Base-by-base conservation (phyloP, 2,113 vertebrate genomes). In the Oncorhynchus tshawytscha region DNA sequence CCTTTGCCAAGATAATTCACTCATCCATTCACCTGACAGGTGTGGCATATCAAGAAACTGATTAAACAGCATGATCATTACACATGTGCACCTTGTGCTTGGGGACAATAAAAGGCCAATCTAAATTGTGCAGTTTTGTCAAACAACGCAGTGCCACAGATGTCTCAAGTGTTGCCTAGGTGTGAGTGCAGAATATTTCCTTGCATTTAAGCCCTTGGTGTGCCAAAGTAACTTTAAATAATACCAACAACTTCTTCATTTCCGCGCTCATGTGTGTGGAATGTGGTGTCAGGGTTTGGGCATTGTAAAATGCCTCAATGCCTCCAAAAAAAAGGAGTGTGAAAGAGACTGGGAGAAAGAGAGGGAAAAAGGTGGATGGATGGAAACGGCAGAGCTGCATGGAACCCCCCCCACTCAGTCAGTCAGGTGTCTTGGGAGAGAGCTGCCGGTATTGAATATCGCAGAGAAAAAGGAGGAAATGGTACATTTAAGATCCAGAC, bases 401-500 rank as follows among this genome's bases (percentile, higher is more conserved):
- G 92, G 92, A 94, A 92, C 92, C 84, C 92, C 85, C 82, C 84
- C 82, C 82, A 5, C 82, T 67, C 39, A 45, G 34, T 39, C 34
- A 8, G 34, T 39, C 80, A 76, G 76, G 74, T 72, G 79, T 78
- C 78, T 51, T 25, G 48, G 74, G 76, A 88, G 78, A 85, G 79
- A 79, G 78, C 29, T 75, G 81, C 81, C 66, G 75, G 85, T 91
- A 88, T 92, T 90, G 88, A 92, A 92, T 93, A 84, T 91, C 91
- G 80, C 60, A 18, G 71, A 81, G 81, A 89, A 85, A 89, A 75
- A 45, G 39, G 8, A 71, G 82, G 86, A 90, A 90, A 85, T 70
- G 70, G 87, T 88, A 85, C 91, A 93, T 87, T 88, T 84, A 89
- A 90, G 87, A 90, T 91, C 90, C 91, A 93, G 91, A 91, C 88